Base-by-base conservation (phyloP, 2,888 invertebrate species). In the Lasioglossum calceatum region DNA sequence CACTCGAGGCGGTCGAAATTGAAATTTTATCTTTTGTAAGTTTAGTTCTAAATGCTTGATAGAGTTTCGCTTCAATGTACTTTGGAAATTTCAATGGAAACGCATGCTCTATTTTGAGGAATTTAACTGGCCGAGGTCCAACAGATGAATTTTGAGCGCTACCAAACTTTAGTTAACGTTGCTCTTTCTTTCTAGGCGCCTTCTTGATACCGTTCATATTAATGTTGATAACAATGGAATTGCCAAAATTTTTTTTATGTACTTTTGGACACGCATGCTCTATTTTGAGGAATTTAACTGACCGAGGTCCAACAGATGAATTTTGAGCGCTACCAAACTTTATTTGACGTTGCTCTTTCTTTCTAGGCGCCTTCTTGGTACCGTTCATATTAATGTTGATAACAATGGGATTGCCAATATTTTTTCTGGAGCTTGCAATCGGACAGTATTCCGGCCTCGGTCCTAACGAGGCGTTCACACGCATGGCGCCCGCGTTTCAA, bases 401-500 rank as follows among this genome's bases (percentile, higher is more conserved):
- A n/a, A 95, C 97, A 50, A 97, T 97, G 93, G 98, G 98, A 1
- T 96, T 98, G 85, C 98, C 98, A 2, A 96, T 98, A 91, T 98
- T 98, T 94, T 97, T 97, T 92, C 95, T 98, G 94, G 98, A 98
- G 94, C 95, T 98, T 58, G 97, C 97, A 71, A 95, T 98, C 36
- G 98, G 98, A 2, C 98, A 98, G 93, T 98, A 97, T 94, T 96
- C 97, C 1, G 97, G 97, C 4, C 94, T 97, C 0, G 98, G 98
- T 0, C 98, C 98, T 0, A 95, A 97, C 70, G 95, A 96, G 89
- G 97, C 97, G 0, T 97, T 97, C 92, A 94, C 95, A 64, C 95
- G 96, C 4, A 96, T 97, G 92, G 96, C 97, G 0, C 97, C 97
- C 0, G 96, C 96, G 5, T 95, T 95, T 82, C 93, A 94, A 67